These are phyloP conservation scores for Hyperoplus lanceolatus DNA, from an alignment of 2,797 vertebrate genomes.

Conservation along the genomic window DNA sequence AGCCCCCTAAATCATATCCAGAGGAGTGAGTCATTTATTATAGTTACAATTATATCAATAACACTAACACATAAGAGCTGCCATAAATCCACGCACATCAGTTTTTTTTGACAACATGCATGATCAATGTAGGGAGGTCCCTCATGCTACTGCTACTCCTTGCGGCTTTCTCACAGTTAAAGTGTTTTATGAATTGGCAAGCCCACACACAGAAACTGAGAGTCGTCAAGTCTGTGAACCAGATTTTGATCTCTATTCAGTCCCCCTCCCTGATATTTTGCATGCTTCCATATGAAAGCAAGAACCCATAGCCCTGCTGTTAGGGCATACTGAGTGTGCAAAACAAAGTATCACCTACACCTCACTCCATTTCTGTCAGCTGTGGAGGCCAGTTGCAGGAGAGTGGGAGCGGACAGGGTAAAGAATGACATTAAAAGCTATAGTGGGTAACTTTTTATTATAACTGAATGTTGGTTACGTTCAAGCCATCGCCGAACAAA, in stretches of 20 bases:
- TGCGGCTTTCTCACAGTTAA: conserved; percentile 39
- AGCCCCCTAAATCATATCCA: conserved; percentile 79
- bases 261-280: conserved; percentile 1
- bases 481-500: no score
- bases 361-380: conserved; percentile 15
- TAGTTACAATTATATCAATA: conserved; percentile 85
- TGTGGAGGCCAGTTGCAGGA: neutral
- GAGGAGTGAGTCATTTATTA: conserved; percentile 79
- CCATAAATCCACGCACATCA: conserved; percentile 80
- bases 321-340: conserved; percentile 4
- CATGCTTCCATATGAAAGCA: conserved; percentile 9
- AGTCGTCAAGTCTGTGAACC: neutral
- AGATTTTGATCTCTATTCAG: neutral
- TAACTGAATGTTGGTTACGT: no score
- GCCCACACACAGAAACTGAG: conserved; percentile 14
- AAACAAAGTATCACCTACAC: conserved; percentile 40
- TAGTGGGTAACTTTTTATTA: no score
- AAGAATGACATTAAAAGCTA: neutral
- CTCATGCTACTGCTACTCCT: conserved; percentile 47
- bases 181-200: conserved; percentile 55
- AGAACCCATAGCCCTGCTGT: conserved; percentile 12
- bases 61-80: conserved; percentile 81
- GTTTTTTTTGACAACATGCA: conserved; percentile 69
- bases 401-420: neutral
- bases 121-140: conserved; percentile 70